Evolutionary conservation across 2,797 vertebrate genomes (phyloP), one percentile per base, ranked within the genome.

Genomic region (Hydrocynus forskahlii): DNA sequence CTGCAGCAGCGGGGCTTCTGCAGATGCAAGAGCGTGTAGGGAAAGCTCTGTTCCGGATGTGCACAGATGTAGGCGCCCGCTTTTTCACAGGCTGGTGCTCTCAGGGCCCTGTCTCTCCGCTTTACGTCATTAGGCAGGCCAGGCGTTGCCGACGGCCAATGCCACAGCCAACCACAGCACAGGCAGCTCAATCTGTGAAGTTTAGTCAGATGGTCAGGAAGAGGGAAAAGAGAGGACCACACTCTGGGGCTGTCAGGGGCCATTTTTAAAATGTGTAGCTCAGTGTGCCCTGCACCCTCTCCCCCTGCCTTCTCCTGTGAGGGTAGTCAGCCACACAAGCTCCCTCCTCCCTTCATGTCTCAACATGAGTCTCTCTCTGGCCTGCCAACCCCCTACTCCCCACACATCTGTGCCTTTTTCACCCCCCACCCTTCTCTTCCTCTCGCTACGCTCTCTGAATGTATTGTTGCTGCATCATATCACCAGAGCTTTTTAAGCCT

Each of bases 341-440:
- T 67, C 81, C 68, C 69, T 79, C 77, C 80, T 80, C 74, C 69
- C 60, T 75, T 78, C 64, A 74, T 68, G 60, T 70, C 77, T 76
- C 81, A 64, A 57, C 81, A 81, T 55, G 72, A 50, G 68, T 81
- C 78, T 59, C 70, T 86, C 72, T 83, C 79, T 19, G 57, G 45
- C 78, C 80, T 81, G 78, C 80, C 86, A 86, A 84, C 82, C 84
- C 84, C 78, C 84, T 81, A 78, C 84, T 81, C 71, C 19, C 52
- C 67, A 70, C 82, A 82, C 80, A 84, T 86, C 84, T 83, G 80
- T 87, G 84, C 29, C 57, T 76, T 80, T 76, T 48, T 78, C 76
- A 70, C 71, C 70, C 64, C 73, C 75, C 45, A 77, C 64, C 79
- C 76, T 67, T 83, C 64, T 86, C 84, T 87, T 77, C 77, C 75